phyloP scores from a whole-genome alignment of 2,113 vertebrate genomes.

The Podocnemis expansa region DNA sequence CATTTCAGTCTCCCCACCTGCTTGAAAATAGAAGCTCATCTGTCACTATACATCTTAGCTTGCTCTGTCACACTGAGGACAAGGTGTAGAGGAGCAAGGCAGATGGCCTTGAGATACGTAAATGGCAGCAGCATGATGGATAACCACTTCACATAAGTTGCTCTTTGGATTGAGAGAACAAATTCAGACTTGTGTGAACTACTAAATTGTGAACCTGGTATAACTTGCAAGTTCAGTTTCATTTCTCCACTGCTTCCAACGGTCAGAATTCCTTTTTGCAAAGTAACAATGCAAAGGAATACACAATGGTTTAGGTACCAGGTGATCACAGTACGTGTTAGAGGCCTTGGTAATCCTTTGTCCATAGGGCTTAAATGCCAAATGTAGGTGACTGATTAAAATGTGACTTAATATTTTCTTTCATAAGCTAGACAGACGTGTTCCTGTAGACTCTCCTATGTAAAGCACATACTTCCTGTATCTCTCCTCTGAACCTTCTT shows the following conservation, averaged over 20 bases:
- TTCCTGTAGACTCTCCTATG: accelerated
- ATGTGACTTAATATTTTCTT: background rate
- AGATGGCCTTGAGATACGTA: slow-evolving; percentile 13
- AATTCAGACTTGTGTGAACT: slow-evolving; percentile 1
- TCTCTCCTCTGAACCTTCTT: background rate
- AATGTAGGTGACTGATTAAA: background rate
- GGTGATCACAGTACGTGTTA: background rate
- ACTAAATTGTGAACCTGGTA: background rate
- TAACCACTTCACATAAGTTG: background rate
- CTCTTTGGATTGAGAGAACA: background rate
- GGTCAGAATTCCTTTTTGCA: background rate
- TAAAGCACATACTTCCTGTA: background rate
- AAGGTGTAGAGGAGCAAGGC: background rate
- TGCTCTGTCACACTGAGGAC: background rate
- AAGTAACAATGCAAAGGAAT: background rate
- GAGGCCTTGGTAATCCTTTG: background rate
- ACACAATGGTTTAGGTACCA: background rate
- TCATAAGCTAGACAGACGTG: background rate
- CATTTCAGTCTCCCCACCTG: background rate
- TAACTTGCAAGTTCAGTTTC: background rate
- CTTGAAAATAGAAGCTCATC: background rate
- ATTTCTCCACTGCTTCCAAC: background rate
- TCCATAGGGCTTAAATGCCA: background rate
- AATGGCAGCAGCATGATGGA: slow-evolving; percentile 4
- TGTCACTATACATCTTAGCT: background rate